A percentile compares a stretch with the other conserved stretches of the same genome.
Evolutionary conservation across 2,797 vertebrate genomes (phyloP).

Genomic region (Enteromius mattozi): DNA sequence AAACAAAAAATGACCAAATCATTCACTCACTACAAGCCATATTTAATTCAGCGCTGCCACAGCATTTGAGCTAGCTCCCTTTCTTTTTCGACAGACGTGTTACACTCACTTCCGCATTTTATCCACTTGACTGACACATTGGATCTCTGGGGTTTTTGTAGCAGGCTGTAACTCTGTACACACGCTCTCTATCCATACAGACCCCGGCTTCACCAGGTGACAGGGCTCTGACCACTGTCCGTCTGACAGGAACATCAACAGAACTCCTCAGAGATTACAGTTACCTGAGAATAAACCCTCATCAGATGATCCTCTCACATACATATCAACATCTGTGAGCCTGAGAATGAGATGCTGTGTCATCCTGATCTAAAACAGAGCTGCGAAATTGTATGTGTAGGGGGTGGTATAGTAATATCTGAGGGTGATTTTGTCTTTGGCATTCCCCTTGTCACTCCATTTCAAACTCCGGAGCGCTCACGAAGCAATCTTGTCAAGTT

Average conservation of each 20-base stretch:
- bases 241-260: constrained; percentile 65
- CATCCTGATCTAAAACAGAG: not conserved
- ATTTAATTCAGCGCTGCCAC: constrained; percentile 10
- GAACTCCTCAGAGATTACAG: constrained; percentile 58
- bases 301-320: constrained; percentile 1
- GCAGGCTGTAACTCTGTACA: constrained; percentile 7
- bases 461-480: not conserved
- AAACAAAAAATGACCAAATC: not conserved
- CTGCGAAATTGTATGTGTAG: constrained; percentile 5
- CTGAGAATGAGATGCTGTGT: not conserved
- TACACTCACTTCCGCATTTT: constrained; percentile 20
- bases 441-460: not conserved
- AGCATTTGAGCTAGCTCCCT: constrained; percentile 41
- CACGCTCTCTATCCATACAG: constrained; percentile 23
- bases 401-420: not conserved
- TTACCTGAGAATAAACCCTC: constrained; percentile 40
- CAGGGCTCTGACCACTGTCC: constrained; percentile 60
- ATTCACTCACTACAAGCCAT: not conserved
- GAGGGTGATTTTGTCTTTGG: not conserved
- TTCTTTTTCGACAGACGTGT: constrained; percentile 21
- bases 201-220: constrained; percentile 63
- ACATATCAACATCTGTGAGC: not conserved
- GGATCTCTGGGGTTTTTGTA: constrained; percentile 49
- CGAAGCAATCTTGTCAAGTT: constrained; percentile 12
- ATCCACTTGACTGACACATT: constrained; percentile 32